Percentiles rank a stretch among this genome's conserved stretches.
Conservation (phyloP, 2,797 vertebrate genomes). For the Anguilla obscura region DNA sequence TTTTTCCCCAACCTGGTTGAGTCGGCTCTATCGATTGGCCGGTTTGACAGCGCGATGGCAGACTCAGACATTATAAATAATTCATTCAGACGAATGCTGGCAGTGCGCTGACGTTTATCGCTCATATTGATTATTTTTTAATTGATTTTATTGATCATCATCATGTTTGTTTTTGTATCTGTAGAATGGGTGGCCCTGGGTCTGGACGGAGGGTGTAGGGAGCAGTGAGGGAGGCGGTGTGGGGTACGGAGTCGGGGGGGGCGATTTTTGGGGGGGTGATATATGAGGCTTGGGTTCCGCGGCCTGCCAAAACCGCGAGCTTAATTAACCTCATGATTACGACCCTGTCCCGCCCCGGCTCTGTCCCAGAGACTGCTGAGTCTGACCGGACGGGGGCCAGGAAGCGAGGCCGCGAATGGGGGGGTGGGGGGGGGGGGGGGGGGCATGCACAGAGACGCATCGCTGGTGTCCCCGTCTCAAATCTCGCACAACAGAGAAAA, state of each 20-base stretch:
- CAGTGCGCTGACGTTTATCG: neutral
- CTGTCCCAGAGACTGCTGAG: neutral
- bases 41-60: neutral
- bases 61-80: neutral
- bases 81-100: neutral
- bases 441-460: neutral
- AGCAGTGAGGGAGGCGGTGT: too few species aligned
- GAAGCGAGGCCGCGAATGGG: neutral
- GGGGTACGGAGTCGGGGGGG: too few species aligned
- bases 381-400: neutral
- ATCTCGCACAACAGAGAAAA: neutral
- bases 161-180: neutral
- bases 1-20: neutral
- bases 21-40: neutral
- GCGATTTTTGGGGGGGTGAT: neutral
- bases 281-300: neutral
- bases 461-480: neutral
- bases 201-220: neutral
- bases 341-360: neutral
- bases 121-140: neutral
- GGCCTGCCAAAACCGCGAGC: neutral
- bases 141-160: neutral
- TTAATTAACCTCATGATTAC: conserved; percentile 20
- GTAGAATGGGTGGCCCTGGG: neutral
- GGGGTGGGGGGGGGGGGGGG: neutral